phyloP scores from a whole-genome alignment of 2,113 vertebrate species.

The Pogonocichla stellata region DNA sequence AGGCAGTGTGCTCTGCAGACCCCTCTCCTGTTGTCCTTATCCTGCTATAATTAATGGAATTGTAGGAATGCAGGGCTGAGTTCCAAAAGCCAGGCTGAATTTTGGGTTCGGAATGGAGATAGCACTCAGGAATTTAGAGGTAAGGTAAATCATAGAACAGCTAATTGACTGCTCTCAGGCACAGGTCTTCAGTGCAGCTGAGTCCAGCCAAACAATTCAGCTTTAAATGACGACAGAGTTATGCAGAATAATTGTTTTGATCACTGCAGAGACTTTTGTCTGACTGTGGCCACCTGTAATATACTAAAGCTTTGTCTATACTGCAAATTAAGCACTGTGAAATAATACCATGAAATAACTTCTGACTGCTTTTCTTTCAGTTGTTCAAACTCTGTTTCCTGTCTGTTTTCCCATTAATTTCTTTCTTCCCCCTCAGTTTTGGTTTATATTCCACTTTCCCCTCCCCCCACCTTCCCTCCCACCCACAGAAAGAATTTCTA shows the following conservation, averaged over 20 bases:
- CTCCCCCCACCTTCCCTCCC: not conserved
- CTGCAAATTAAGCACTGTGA: not conserved
- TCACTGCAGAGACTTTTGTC: not conserved
- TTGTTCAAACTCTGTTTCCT: not conserved
- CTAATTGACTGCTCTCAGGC: not conserved
- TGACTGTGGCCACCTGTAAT: not conserved
- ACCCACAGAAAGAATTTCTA: not conserved
- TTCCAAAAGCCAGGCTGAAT: not conserved
- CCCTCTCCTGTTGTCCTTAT: not conserved
- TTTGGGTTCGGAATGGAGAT: not conserved
- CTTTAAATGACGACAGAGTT: not conserved
- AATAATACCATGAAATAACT: not conserved
- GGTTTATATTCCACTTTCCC: not conserved
- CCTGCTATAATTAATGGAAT: not conserved
- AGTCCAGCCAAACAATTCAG: not conserved
- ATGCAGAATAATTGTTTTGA: not conserved
- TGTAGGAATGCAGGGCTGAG: not conserved
- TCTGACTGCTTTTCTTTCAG: not conserved
- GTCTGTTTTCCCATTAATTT: not conserved
- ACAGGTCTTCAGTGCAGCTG: not conserved
- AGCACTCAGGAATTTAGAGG: fast-evolving
- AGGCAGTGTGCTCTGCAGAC: not conserved
- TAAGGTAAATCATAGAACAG: not conserved
- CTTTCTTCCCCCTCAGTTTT: not conserved
- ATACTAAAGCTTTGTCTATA: not conserved